These are phyloP conservation scores for Cylloceria caligata DNA, from an alignment of 2,888 invertebrate genomes.

Conservation along the genomic window DNA sequence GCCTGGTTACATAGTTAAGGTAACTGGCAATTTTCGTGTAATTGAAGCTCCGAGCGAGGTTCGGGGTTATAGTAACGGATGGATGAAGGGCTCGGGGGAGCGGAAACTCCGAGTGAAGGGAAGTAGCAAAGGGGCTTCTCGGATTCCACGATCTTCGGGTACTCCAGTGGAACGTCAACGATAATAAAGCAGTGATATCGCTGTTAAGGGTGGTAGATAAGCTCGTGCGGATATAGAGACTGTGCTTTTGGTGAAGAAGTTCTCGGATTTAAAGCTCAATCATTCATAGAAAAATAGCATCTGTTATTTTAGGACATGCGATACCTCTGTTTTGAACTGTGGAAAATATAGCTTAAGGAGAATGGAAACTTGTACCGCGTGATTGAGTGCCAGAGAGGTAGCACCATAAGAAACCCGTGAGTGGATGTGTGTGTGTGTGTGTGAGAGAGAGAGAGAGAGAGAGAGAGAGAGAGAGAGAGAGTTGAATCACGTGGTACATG, in stretches of 20 bases:
- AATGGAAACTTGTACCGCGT: no score
- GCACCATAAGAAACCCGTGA: no score
- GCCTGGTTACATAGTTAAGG: slow-evolving; percentile 62
- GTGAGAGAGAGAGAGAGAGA: no score
- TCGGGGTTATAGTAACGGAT: slow-evolving; percentile 31
- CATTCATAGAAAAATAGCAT: slow-evolving; percentile 21
- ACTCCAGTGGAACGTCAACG: slow-evolving; percentile 40
- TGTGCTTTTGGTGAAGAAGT: slow-evolving; percentile 1
- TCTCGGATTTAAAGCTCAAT: neutral
- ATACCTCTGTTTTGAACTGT: neutral
- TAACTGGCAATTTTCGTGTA: slow-evolving; percentile 69
- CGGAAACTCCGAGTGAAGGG: slow-evolving; percentile 17
- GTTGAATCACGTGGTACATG: no score
- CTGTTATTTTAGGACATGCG: neutral
- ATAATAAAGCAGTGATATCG: slow-evolving; percentile 62
- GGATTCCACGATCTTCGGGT: slow-evolving; percentile 50
- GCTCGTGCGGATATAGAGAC: slow-evolving; percentile 24
- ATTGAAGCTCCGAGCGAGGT: slow-evolving; percentile 65
- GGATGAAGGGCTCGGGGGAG: neutral
- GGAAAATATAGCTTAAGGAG: neutral
- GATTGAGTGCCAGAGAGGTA: no score
- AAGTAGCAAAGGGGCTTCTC: slow-evolving; percentile 18
- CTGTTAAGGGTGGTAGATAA: slow-evolving; percentile 54
- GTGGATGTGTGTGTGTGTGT: no score
- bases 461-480: no score